phyloP scores from a whole-genome alignment of 2,113 vertebrate species.

The Hipposideros armiger region DNA sequence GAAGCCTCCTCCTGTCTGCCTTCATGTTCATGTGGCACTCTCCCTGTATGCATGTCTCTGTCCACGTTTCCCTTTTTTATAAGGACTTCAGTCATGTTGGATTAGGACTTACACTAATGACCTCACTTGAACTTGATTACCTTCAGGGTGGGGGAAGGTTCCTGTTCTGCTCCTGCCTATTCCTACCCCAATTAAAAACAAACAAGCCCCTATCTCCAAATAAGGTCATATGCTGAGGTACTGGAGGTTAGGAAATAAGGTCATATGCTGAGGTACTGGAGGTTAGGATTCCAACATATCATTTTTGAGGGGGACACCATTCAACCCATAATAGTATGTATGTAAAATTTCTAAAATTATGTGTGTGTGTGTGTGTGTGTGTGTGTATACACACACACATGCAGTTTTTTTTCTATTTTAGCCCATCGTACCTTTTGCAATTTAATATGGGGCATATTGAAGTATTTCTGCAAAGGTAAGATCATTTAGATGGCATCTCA shows the following conservation, averaged over 20 bases:
- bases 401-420: conserved; percentile 84
- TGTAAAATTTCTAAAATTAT: conserved; percentile 44
- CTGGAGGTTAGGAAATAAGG: neutral
- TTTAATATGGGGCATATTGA: conserved; percentile 93
- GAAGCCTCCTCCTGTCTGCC: neutral
- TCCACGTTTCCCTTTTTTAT: neutral
- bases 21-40: neutral
- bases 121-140: neutral
- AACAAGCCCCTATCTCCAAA: neutral
- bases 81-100: neutral
- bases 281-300: neutral
- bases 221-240: neutral
- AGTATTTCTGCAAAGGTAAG: conserved; percentile 93
- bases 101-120: neutral
- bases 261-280: neutral
- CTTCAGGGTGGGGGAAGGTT: neutral
- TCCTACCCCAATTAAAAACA: neutral
- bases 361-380: neutral
- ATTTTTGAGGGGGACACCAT: neutral
- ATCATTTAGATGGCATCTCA: conserved; percentile 48
- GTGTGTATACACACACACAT: neutral
- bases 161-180: neutral
- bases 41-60: neutral
- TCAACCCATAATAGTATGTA: neutral
- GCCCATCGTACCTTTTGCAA: conserved; percentile 94